Evolutionary conservation across 2,888 invertebrate species (phyloP).

Genomic region (Heliconius cydno): DNA sequence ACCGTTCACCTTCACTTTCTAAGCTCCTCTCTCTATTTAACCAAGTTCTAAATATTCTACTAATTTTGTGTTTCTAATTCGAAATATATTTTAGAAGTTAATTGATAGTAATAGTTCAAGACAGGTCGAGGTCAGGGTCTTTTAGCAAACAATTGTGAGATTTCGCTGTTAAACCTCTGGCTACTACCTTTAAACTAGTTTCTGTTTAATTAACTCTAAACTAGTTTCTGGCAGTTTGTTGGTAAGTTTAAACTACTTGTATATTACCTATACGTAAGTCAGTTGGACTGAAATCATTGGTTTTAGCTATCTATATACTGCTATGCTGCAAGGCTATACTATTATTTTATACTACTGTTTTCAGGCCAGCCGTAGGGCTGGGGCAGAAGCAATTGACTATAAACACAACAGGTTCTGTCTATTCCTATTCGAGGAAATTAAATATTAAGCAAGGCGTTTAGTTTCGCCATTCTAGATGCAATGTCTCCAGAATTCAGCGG

Average conservation of each 20-base stretch:
- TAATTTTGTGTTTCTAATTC: not conserved
- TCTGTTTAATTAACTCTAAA: too few relatives aligned
- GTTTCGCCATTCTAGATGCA: not conserved
- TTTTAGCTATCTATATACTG: not conserved
- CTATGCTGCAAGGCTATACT: not conserved
- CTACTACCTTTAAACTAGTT: too few relatives aligned
- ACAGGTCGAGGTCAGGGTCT: too few relatives aligned
- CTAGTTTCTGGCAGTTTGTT: too few relatives aligned
- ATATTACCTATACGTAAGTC: too few relatives aligned
- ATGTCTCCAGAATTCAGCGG: not conserved
- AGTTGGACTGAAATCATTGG: not conserved
- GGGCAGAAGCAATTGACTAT: too few relatives aligned
- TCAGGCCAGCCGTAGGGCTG: not conserved
- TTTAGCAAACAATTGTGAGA: too few relatives aligned
- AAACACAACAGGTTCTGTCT: too few relatives aligned
- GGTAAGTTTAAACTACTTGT: too few relatives aligned
- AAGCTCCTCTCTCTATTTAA: not conserved
- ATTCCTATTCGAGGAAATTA: not conserved
- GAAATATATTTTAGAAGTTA: not conserved
- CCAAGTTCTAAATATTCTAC: not conserved
- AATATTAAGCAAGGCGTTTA: not conserved
- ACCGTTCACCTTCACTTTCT: too few relatives aligned
- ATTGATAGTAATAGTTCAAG: not conserved
- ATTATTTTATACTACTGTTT: not conserved
- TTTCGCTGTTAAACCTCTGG: too few relatives aligned